Conservation (phyloP, 2,113 vertebrate genomes). For the Megaptera novaeangliae region DNA sequence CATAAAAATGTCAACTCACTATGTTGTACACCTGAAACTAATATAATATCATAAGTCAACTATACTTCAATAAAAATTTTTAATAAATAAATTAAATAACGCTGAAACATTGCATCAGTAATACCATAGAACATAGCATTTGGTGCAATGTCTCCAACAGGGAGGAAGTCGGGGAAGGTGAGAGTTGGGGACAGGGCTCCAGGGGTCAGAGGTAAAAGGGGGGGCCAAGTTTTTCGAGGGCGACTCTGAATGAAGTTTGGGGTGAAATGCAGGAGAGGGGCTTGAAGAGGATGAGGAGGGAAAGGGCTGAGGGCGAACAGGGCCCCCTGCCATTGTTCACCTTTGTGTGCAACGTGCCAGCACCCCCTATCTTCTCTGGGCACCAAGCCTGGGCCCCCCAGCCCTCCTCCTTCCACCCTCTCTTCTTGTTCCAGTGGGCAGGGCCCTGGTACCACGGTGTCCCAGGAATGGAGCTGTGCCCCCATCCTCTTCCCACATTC, state of each 20-base stretch:
- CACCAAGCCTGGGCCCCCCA: not conserved
- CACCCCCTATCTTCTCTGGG: not conserved
- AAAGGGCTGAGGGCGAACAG: not conserved
- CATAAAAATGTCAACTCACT: not conserved
- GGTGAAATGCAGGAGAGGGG: not conserved
- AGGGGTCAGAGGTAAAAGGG: not conserved
- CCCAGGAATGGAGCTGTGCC: not conserved
- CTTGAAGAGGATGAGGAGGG: not conserved
- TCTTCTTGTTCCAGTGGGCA: not conserved
- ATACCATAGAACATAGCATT: not conserved
- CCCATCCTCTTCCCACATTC: not conserved
- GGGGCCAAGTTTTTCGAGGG: not conserved
- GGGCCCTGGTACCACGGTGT: too few species aligned
- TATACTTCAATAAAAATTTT: not conserved
- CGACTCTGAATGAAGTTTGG: not conserved
- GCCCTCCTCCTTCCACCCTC: not conserved
- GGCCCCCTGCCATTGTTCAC: not conserved
- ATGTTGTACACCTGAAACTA: not conserved
- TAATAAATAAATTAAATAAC: not conserved
- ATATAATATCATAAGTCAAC: not conserved
- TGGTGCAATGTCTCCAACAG: not conserved
- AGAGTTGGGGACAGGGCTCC: not conserved
- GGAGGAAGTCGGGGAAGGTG: not conserved
- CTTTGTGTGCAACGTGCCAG: not conserved
- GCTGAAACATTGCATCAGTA: not conserved